Base-by-base conservation (phyloP, 2,113 vertebrate genomes). In the Anarrhichthys ocellatus region DNA sequence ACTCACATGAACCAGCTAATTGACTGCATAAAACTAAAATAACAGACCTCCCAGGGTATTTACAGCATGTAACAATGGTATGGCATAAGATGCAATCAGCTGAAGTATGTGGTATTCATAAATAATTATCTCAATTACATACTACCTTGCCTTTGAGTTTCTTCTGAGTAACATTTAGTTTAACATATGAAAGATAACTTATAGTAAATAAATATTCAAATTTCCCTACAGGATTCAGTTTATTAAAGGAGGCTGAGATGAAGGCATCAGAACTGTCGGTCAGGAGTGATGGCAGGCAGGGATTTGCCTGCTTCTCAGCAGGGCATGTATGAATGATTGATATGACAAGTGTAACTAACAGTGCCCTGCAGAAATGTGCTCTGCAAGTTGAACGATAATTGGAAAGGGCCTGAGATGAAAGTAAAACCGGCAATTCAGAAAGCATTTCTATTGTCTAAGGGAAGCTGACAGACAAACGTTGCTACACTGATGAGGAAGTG, bases 1-100 rank as follows among this genome's bases (percentile, higher is more conserved):
- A 32, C 27, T 17, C 20, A 59, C 69, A 79, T 76, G 74, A 80
- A 65, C 15, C 64, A 18, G 61, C 63, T 87, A 89, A 89, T 89
- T 91, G 81, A 87, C 50, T 71, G 40, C 69, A 71, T 81, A 61
- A 38, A 76, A 66, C 22, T 44, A 22, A 56, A 76, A 66, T 9
- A 81, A 36, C 59, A 70, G 67, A 71, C 58, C 32, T 80, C 58
- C 68, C 32, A 10, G 46, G 38, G 74, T 84, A 61, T 83, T 84
- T 66, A 56, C 27, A 36, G 42, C 29, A 48, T 20, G 59, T 72
- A 70, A 64, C 69, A 64, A 80, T 22, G 7, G 9, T 11, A 54
- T 29, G 14, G 6, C 38, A 52, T 59, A 11, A 67, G 8, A 70
- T 71, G 1, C 32, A 71, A 29, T 62, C 24, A 80, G 58, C 13